Conservation (phyloP, 2,888 invertebrate species). For the Leptopilina drosophilae region DNA sequence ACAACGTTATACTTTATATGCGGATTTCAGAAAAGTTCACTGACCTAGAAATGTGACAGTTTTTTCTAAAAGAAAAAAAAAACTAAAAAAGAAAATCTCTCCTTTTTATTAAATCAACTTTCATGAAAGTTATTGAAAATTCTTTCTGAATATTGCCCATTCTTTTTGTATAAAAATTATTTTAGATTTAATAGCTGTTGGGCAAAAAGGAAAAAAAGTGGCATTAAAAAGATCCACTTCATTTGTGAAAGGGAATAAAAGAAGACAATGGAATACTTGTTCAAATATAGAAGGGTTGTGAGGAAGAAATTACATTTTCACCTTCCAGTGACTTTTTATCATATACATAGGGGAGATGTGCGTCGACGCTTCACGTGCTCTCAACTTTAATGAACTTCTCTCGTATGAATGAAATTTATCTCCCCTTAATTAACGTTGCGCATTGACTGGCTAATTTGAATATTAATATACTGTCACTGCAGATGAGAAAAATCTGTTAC, state of each 20-base stretch:
- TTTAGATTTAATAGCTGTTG: too few species aligned
- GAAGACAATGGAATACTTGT: conserved; percentile 1
- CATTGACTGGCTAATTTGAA: conserved; percentile 48
- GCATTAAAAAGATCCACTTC: background rate
- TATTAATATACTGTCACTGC: conserved; percentile 50
- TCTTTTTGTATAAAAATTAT: too few species aligned
- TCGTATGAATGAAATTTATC: conserved; percentile 46
- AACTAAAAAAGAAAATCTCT: too few species aligned
- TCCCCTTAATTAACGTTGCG: conserved; percentile 53
- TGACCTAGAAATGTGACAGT: background rate
- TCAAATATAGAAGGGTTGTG: conserved; percentile 12
- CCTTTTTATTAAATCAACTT: too few species aligned
- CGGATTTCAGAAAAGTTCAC: conserved; percentile 1
- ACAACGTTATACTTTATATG: conserved; percentile 10
- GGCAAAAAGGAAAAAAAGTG: background rate
- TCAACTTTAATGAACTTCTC: conserved; percentile 35
- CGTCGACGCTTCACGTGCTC: conserved; percentile 34
- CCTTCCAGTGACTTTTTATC: conserved; percentile 16
- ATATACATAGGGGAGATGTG: conserved; percentile 4
- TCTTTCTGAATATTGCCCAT: too few species aligned
- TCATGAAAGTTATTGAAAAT: too few species aligned
- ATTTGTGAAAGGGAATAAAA: background rate
- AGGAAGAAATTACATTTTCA: conserved; percentile 29
- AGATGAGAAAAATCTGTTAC: conserved; percentile 45
- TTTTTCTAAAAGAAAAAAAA: too few species aligned